These are phyloP conservation scores for Hippocampus guttulatus DNA, from an alignment of 2,113 vertebrate species.

Conservation along the genomic window DNA sequence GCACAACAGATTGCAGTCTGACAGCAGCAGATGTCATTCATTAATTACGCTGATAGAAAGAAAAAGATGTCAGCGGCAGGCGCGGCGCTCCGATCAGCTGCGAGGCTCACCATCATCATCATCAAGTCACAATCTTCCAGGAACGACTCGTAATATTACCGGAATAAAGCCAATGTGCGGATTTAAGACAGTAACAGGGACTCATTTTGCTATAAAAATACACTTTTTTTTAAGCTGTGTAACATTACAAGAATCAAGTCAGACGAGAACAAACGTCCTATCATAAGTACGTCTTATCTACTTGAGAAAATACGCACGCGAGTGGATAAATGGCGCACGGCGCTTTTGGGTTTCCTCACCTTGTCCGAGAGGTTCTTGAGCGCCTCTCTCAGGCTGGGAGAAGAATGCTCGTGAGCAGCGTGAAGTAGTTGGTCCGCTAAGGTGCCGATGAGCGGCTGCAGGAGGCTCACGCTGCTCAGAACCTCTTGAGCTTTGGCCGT, in stretches of 20 bases:
- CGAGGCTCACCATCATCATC: background rate
- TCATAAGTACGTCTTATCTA: too few species aligned
- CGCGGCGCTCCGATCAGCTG: background rate
- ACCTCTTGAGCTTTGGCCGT: slow-evolving; percentile 95
- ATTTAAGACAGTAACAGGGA: background rate
- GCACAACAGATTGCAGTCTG: slow-evolving; percentile 72
- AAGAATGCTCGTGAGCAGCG: slow-evolving; percentile 85
- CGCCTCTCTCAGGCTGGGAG: slow-evolving; percentile 82
- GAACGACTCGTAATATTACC: background rate
- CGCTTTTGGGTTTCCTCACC: slow-evolving; percentile 69
- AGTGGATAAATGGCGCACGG: background rate
- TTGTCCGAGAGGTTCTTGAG: slow-evolving; percentile 95
- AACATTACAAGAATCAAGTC: too few species aligned
- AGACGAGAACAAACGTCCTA: background rate
- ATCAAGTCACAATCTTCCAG: background rate
- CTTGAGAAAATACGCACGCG: too few species aligned
- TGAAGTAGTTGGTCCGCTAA: slow-evolving; percentile 88
- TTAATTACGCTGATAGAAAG: slow-evolving; percentile 73
- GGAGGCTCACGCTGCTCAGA: slow-evolving; percentile 85
- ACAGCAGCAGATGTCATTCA: slow-evolving; percentile 77
- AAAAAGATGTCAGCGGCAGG: background rate
- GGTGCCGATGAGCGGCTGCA: slow-evolving; percentile 87
- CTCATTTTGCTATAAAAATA: background rate
- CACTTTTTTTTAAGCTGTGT: too few species aligned
- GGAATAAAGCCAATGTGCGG: background rate